Evolutionary conservation across 2,113 vertebrate genomes (phyloP), one percentile per base, ranked within the genome.

Genomic region (Protobothrops flavoviridis): DNA sequence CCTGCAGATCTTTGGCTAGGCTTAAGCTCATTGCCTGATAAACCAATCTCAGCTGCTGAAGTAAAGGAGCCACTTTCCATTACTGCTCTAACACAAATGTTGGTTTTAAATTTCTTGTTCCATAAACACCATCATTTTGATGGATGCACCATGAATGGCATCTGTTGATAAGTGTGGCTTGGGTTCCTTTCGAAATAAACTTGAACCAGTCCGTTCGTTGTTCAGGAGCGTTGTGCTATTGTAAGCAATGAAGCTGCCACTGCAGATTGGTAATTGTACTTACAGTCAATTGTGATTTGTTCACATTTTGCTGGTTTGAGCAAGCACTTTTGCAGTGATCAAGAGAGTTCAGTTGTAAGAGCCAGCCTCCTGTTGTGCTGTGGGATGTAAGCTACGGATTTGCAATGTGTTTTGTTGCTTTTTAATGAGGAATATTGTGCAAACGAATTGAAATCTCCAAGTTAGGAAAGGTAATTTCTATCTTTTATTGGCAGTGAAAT

Each of bases 61-160:
- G 85, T 7, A 15, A 92, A 94, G 92, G 94, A 96, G 96, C 13
- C 87, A 89, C 95, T 95, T 93, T 93, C 94, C 94, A 57, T 94
- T 94, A 87, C 93, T 94, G 95, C 85, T 92, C 55, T 88, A 96
- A 94, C 92, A 93, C 95, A 93, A 94, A 92, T 88, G 88, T 91
- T 93, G 89, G 92, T 95, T 96, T 97, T 94, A 96, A 95, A 93
- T 95, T 97, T 91, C 90, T 87, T 96, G 90, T 97, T 97, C 94
- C 81, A 94, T 94, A 94, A 93, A 95, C 81, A 96, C 11, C 20
- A 92, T 96, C 93, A 93, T 95, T 96, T 96, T 92, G 64, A 94
- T 93, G 95, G 93, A 93, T 95, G 92, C 69, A 85, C 1, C 45
- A 59, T 86, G 90, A 96, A 93, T 94, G 94, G 74, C 95, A 96